Evolutionary conservation across 1,140 invertebrate genomes (phyloP).

Genomic region (Bombus sibiricus): DNA sequence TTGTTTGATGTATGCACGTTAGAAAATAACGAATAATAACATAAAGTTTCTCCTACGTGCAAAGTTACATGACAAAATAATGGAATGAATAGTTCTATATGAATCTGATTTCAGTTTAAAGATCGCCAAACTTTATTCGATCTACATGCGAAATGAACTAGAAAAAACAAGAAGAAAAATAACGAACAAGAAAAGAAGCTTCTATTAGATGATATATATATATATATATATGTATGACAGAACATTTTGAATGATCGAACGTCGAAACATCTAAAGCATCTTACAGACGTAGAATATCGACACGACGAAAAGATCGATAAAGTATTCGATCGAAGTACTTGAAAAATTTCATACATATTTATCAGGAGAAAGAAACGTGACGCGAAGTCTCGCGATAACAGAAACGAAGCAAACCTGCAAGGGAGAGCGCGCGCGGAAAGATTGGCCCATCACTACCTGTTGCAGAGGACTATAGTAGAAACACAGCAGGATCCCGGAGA

Average conservation of each 20-base stretch:
- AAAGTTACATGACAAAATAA: background rate
- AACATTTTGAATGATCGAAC: background rate
- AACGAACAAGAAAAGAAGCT: background rate
- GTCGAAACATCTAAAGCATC: background rate
- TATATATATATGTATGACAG: background rate
- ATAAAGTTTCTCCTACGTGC: background rate
- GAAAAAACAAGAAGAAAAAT: background rate
- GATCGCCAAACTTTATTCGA: background rate
- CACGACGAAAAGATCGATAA: background rate
- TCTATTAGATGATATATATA: too few relatives aligned
- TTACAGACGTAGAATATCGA: background rate
- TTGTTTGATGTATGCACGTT: too few relatives aligned
- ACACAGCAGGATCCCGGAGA: conserved; percentile 48
- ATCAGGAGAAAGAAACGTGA: background rate
- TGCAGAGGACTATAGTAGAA: conserved; percentile 43
- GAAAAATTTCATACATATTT: background rate
- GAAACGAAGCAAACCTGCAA: conserved; percentile 4
- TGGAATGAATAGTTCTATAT: background rate
- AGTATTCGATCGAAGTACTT: background rate
- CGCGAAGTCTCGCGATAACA: background rate
- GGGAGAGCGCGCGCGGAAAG: background rate
- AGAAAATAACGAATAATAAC: background rate
- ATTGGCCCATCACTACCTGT: conserved; percentile 49
- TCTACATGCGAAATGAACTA: background rate
- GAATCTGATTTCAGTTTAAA: background rate